Evolutionary conservation across 2,888 invertebrate species (phyloP).

Genomic region (Cancer borealis): DNA sequence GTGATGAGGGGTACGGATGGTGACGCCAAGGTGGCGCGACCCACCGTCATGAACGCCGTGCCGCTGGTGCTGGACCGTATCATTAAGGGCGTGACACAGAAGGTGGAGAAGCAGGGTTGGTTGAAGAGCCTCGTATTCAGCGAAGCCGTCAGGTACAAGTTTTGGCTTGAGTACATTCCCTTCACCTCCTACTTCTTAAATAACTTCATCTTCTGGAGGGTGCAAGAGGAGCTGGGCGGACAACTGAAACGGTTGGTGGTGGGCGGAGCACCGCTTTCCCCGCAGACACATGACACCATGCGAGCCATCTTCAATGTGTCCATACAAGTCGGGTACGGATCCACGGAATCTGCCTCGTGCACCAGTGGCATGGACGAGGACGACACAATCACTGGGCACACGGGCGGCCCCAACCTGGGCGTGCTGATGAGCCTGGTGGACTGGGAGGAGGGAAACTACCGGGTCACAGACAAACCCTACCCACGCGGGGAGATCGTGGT

Average conservation of each 20-base stretch:
- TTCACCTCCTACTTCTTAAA: slow-evolving; percentile 69
- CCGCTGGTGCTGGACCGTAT: slow-evolving; percentile 98
- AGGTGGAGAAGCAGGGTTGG: slow-evolving; percentile 90
- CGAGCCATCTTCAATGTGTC: slow-evolving; percentile 93
- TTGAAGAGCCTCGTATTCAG: slow-evolving; percentile 92
- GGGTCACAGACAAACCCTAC: slow-evolving; percentile 90
- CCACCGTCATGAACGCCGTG: slow-evolving; percentile 97
- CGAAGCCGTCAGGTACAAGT: slow-evolving; percentile 96
- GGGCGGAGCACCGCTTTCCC: slow-evolving; percentile 97
- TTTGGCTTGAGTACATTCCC: slow-evolving; percentile 79
- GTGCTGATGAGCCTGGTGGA: slow-evolving; percentile 92
- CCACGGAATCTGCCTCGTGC: slow-evolving; percentile 98
- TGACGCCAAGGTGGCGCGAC: slow-evolving; percentile 93
- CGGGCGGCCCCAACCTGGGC: slow-evolving; percentile 92
- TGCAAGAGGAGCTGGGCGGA: slow-evolving; percentile 91
- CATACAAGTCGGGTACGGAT: slow-evolving; percentile 95
- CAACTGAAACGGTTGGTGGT: slow-evolving; percentile 91
- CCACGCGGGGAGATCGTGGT: slow-evolving; percentile 92
- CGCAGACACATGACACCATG: slow-evolving; percentile 96
- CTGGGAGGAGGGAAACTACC: slow-evolving; percentile 97
- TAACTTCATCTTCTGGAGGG: slow-evolving; percentile 83
- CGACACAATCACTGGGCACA: slow-evolving; percentile 89
- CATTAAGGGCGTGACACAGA: slow-evolving; percentile 97
- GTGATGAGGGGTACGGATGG: slow-evolving; percentile 97
- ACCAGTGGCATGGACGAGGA: slow-evolving; percentile 82